Conservation (phyloP, 2,888 invertebrate genomes). For the Eristalis tenax region DNA sequence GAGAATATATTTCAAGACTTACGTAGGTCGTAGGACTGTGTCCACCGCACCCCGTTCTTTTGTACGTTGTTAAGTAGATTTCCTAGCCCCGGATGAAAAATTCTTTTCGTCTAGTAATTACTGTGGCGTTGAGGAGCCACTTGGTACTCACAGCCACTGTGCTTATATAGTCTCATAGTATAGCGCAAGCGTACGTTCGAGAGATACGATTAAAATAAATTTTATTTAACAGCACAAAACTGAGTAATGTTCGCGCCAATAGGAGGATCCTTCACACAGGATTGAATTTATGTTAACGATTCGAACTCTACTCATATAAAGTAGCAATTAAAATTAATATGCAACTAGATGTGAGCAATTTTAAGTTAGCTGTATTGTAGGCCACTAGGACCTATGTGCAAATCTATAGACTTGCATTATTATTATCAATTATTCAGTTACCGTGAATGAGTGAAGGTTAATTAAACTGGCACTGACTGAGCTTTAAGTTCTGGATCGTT, state of each 20-base stretch:
- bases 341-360: conserved; percentile 38
- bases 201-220: conserved; percentile 65
- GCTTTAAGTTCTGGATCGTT: conserved; percentile 23
- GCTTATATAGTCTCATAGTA: neutral
- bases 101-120: conserved; percentile 13
- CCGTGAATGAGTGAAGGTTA: conserved; percentile 56
- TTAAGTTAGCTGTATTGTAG: conserved; percentile 41
- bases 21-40: conserved; percentile 52
- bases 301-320: conserved; percentile 38
- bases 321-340: conserved; percentile 38
- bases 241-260: conserved; percentile 64
- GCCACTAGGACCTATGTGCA: conserved; percentile 49
- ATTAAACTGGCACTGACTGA: conserved; percentile 55
- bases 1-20: conserved; percentile 63
- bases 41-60: conserved; percentile 18
- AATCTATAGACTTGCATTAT: conserved; percentile 27
- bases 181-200: conserved; percentile 12
- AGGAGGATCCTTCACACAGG: conserved; percentile 52
- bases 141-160: conserved; percentile 2
- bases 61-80: conserved; percentile 56
- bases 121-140: conserved; percentile 27
- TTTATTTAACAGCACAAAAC: conserved; percentile 56
- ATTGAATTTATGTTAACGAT: conserved; percentile 63
- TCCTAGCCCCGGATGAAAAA: conserved; percentile 28
- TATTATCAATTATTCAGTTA: conserved; percentile 55